Conservation (phyloP, 2,888 invertebrate genomes). For the Phortica okadai region DNA sequence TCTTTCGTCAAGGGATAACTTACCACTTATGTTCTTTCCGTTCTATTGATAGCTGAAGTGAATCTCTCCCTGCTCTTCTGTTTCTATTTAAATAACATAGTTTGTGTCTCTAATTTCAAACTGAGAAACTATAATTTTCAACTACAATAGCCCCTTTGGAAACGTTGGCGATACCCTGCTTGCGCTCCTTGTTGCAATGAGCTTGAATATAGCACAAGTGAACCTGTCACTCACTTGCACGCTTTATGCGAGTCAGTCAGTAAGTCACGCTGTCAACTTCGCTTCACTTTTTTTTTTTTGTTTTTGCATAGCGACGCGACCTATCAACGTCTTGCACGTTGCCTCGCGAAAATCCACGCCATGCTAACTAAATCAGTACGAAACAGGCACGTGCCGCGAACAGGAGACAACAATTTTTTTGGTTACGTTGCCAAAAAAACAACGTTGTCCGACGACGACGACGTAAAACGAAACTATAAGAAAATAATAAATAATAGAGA, state of each 20-base stretch:
- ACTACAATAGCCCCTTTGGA: not conserved
- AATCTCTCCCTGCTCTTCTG: too few relatives aligned
- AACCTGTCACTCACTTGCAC: conserved; percentile 45
- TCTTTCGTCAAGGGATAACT: not conserved
- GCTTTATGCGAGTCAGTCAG: conserved; percentile 46
- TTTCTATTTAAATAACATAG: not conserved
- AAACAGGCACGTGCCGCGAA: conserved; percentile 60
- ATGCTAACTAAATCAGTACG: conserved; percentile 52
- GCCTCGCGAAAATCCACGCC: not conserved
- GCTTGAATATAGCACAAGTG: conserved; percentile 44
- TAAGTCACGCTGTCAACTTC: conserved; percentile 43
- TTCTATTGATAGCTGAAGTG: too few relatives aligned
- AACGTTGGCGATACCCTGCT: conserved; percentile 34
- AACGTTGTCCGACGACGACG: conserved; percentile 57
- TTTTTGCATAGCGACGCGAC: conserved; percentile 23
- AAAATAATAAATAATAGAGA: not conserved
- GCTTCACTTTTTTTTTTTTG: not conserved
- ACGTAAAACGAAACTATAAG: not conserved
- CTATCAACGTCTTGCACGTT: conserved; percentile 11
- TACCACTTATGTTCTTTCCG: too few relatives aligned
- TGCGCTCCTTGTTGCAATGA: conserved; percentile 48
- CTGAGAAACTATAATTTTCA: not conserved
- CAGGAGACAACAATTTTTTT: conserved; percentile 72
- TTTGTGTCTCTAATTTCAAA: not conserved
- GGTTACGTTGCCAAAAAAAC: conserved; percentile 65